Percentiles rank a stretch among this genome's conserved stretches.
Evolutionary conservation across 2,888 invertebrate genomes (phyloP).

Genomic region (Dryococelus australis): DNA sequence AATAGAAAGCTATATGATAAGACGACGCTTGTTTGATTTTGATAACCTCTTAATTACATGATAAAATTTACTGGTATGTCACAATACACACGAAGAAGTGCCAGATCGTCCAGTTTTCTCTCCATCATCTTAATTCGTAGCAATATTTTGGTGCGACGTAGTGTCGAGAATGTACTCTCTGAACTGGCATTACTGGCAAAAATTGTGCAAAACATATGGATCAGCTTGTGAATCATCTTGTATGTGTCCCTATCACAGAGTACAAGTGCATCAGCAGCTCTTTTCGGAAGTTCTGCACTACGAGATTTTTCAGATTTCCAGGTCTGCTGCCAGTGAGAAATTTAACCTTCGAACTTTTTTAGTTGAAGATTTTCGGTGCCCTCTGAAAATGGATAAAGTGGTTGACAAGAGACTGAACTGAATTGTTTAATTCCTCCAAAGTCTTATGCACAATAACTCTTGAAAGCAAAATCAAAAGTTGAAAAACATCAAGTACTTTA

Average conservation of each 20-base stretch:
- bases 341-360: not conserved
- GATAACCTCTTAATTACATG: not conserved
- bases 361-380: not conserved
- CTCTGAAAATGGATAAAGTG: too few relatives aligned
- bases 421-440: not conserved
- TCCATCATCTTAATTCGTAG: too few relatives aligned
- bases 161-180: not conserved
- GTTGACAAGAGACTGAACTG: not conserved
- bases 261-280: not conserved
- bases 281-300: conserved; percentile 11
- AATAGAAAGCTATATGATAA: not conserved
- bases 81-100: not conserved
- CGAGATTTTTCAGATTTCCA: not conserved
- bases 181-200: not conserved
- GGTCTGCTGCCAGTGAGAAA: not conserved
- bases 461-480: not conserved
- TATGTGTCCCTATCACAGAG: not conserved
- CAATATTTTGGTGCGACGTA: not conserved
- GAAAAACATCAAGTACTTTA: not conserved
- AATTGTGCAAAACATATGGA: not conserved
- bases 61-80: not conserved
- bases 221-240: not conserved
- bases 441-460: not conserved
- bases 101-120: not conserved
- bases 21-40: not conserved